These are phyloP conservation scores for Panagrolaimus sp. DNA, from an alignment of 1,140 invertebrate species.

Conservation along the genomic window DNA sequence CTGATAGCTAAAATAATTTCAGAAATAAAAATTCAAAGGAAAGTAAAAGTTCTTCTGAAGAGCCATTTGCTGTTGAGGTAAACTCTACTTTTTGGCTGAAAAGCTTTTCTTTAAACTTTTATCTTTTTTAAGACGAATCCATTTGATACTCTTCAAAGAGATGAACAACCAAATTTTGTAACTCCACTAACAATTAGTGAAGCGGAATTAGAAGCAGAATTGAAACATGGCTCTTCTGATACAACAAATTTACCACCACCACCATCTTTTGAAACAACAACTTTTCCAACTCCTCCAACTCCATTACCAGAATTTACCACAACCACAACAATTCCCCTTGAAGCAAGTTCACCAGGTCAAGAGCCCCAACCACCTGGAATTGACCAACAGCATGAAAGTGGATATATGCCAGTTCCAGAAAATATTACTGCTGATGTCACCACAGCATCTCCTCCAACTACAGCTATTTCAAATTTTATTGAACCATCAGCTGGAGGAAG, in stretches of 20 bases:
- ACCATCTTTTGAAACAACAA: background rate
- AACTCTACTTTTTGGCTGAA: no score
- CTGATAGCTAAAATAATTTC: no score
- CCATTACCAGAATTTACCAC: background rate
- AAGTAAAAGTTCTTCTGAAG: no score
- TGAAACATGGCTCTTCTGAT: no score
- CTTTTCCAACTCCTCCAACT: background rate
- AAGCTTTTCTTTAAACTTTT: no score
- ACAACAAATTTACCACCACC: background rate
- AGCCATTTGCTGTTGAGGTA: no score
- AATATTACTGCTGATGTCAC: background rate
- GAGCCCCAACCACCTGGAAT: no score
- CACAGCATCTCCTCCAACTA: background rate
- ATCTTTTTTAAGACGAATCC: background rate
- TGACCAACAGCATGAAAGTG: no score
- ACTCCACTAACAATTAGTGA: conserved; percentile 36
- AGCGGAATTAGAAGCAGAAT: conserved; percentile 29
- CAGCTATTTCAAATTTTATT: background rate
- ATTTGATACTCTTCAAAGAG: background rate
- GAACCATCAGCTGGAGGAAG: no score
- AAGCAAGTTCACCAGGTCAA: background rate
- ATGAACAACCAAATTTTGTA: background rate
- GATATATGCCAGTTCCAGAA: no score
- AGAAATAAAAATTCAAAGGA: no score
- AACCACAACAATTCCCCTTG: background rate